Evolutionary conservation across 1,140 invertebrate genomes (phyloP).

Genomic region (Hycleus phaleratus): DNA sequence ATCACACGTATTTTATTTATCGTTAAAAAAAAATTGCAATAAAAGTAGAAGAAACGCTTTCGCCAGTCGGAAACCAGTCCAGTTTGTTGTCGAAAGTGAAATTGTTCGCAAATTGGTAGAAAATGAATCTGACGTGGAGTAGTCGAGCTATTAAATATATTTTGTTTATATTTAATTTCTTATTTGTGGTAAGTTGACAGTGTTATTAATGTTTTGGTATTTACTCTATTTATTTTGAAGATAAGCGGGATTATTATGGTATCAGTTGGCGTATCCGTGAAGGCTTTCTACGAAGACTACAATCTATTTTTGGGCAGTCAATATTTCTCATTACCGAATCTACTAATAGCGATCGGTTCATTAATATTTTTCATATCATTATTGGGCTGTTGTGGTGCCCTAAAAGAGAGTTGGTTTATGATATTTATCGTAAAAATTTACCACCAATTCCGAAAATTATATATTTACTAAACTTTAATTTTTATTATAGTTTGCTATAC

Average conservation of each 20-base stretch:
- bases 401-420: slow-evolving; percentile 79
- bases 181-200: slow-evolving; percentile 33
- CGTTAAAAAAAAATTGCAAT: not conserved
- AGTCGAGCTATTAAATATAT: slow-evolving; percentile 29
- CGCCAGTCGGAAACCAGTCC: not conserved
- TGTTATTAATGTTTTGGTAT: not conserved
- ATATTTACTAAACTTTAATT: not conserved
- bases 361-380: slow-evolving; percentile 76
- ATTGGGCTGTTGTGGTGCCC: slow-evolving; percentile 79
- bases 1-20: too few relatives aligned
- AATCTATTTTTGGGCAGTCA: slow-evolving; percentile 52
- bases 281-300: slow-evolving; percentile 57
- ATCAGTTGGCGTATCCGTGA: slow-evolving; percentile 60
- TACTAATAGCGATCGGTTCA: slow-evolving; percentile 70
- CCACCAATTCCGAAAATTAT: not conserved
- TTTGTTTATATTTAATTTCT: slow-evolving; percentile 27
- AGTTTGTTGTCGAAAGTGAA: not conserved
- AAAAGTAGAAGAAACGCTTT: not conserved
- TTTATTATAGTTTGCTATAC: slow-evolving; percentile 64
- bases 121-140: not conserved
- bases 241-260: slow-evolving; percentile 48
- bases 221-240: slow-evolving; percentile 17
- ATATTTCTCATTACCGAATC: slow-evolving; percentile 65
- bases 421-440: slow-evolving; percentile 60
- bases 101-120: too few relatives aligned